Evolutionary conservation across 2,113 vertebrate genomes (phyloP).

Genomic region (Amblyornis subalaris): DNA sequence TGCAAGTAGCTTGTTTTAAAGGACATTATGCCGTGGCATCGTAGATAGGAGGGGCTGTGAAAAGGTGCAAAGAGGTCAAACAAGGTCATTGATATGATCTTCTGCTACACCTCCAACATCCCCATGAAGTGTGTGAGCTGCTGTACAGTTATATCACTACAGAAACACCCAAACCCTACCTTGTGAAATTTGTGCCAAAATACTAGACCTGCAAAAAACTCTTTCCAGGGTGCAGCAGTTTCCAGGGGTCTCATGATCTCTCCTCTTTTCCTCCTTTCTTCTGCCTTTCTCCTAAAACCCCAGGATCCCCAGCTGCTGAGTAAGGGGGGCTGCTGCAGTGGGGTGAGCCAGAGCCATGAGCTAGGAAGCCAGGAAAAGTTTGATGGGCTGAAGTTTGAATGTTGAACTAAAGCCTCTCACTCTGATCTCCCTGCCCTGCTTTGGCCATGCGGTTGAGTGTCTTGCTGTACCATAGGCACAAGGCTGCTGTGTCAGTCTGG

Average conservation of each 20-base stretch:
- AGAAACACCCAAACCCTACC: neutral
- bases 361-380: neutral
- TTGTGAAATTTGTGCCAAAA: neutral
- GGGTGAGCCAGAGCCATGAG: neutral
- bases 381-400: neutral
- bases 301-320: neutral
- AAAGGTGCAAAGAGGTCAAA: neutral
- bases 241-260: neutral
- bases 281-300: neutral
- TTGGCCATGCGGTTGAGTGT: neutral
- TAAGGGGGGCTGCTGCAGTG: neutral
- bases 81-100: neutral
- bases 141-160: neutral
- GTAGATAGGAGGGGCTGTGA: neutral
- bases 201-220: neutral
- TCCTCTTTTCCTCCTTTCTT: neutral
- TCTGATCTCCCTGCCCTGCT: neutral
- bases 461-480: rapidly evolving
- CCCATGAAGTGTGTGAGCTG: neutral
- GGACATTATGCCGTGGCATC: neutral
- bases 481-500: neutral
- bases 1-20: neutral
- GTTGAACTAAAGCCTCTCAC: neutral
- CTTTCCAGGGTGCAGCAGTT: neutral
- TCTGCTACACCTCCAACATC: neutral